phyloP scores from a whole-genome alignment of 30 jellyfish, hydroid and myxozoan species.

The Rhopilema esculentum region DNA sequence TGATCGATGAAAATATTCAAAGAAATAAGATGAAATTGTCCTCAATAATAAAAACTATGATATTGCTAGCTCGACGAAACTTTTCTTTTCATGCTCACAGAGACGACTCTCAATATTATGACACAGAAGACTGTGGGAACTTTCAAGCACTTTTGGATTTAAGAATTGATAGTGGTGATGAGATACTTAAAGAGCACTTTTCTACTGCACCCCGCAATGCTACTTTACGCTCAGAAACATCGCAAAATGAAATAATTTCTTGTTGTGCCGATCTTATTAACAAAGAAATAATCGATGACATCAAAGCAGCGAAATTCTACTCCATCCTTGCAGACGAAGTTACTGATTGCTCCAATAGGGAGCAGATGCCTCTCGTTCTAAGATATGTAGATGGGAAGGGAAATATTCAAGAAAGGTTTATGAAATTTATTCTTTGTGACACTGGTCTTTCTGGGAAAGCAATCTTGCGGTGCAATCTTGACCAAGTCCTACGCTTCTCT shows the following conservation, averaged over 20 bases:
- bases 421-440: slow-evolving; percentile 29
- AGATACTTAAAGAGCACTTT: background rate
- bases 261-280: slow-evolving; percentile 31
- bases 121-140: slow-evolving; percentile 1
- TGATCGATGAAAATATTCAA: no score
- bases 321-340: slow-evolving; percentile 68
- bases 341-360: slow-evolving; percentile 33
- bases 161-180: slow-evolving; percentile 12
- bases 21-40: slow-evolving; percentile 17
- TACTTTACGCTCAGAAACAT: slow-evolving; percentile 63
- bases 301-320: slow-evolving; percentile 19
- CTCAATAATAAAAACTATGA: slow-evolving; percentile 8
- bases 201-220: slow-evolving; percentile 56
- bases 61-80: slow-evolving; percentile 11
- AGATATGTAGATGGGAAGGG: slow-evolving; percentile 22
- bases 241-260: slow-evolving; percentile 45
- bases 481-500: no score
- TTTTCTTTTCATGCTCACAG: slow-evolving; percentile 46
- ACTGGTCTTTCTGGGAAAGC: slow-evolving; percentile 21
- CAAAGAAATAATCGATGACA: background rate
- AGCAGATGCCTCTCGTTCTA: slow-evolving; percentile 60
- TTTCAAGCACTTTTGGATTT: background rate
- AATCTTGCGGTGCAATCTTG: no score
- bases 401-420: slow-evolving; percentile 5
- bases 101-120: slow-evolving; percentile 11